Evolutionary conservation across 2,113 vertebrate genomes (phyloP), one percentile per base, ranked within the genome.

Genomic region (Erinaceus europaeus): DNA sequence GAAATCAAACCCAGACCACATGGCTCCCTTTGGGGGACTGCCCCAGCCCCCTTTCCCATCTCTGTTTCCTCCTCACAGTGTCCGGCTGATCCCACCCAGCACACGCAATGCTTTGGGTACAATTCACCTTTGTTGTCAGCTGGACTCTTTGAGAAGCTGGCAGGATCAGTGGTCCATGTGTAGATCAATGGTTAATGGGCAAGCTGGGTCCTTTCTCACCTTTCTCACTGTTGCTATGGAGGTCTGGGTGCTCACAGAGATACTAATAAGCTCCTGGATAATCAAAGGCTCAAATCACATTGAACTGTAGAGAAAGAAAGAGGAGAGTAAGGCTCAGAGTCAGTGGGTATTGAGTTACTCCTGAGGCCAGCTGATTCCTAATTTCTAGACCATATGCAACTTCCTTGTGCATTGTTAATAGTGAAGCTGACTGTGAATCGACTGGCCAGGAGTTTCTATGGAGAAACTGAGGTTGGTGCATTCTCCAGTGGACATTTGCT

Each of bases 401-500:
- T 44, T 2, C 18, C 69, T 36, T 20, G 15, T 6, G 9, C n/a
- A 34, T 46, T n/a, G 53, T 44, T 0, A 0, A 36, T 0, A 0
- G 77, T 17, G 76, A 94, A 91, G 84, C 0, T 4, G 4, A 52
- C n/a, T 42, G 38, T 74, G 29, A 0, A 61, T 88, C 78, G 14
- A 3, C 5, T 1, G 0, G 14, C 52, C 65, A 21, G 25, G n/a
- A 48, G 14, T 15, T 13, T 0, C 17, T 29, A 17, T 15, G 74
- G 52, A 25, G 32, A 6, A 9, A 88, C 48, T 32, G 61, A 40
- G 3, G 23, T 2, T 2, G 50, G 48, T 32, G 2, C 0, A 0
- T 52, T 20, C 15, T 8, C 29, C 20, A 40, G 32, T 3, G 36
- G 25, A 4, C 7, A 46, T 71, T 17, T 36, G 53, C 44, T 44